A percentile compares a stretch with the other conserved stretches of the same genome.
Conservation (phyloP, 2,113 vertebrate genomes). For the Trichechus manatus region DNA sequence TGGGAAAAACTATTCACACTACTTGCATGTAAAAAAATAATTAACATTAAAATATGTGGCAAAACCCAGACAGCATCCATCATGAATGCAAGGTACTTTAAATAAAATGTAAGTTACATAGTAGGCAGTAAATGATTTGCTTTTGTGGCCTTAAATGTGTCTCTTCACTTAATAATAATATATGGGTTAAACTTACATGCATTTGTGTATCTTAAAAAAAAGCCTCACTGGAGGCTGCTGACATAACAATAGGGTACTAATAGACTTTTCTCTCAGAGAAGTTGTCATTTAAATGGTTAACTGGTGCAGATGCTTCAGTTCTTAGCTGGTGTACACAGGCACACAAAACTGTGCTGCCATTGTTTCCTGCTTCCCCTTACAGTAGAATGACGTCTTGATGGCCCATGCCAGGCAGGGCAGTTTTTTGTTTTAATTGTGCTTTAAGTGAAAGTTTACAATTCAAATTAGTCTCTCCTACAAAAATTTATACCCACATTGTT, state of each 20-base stretch:
- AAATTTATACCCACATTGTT: too few species aligned
- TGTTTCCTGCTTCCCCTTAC: not conserved
- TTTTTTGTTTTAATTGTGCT: not conserved
- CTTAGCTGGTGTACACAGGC: not conserved
- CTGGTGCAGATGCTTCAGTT: not conserved
- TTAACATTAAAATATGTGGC: slow-evolving; percentile 65
- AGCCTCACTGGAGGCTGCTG: not conserved
- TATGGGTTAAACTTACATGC: slow-evolving; percentile 24
- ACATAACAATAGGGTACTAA: not conserved
- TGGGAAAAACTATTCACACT: slow-evolving; percentile 56
- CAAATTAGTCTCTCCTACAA: too few species aligned
- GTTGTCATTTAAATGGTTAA: not conserved
- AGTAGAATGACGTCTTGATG: not conserved
- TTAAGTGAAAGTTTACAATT: too few species aligned
- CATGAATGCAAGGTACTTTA: slow-evolving; percentile 70
- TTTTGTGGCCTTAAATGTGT: slow-evolving; percentile 76
- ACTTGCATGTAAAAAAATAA: slow-evolving; percentile 76
- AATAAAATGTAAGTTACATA: slow-evolving; percentile 76
- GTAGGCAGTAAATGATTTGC: slow-evolving; percentile 72
- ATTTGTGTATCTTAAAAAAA: slow-evolving; percentile 14
- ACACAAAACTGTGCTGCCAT: not conserved
- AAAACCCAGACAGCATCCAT: slow-evolving; percentile 58
- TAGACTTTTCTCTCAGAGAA: not conserved
- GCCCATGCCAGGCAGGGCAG: not conserved
- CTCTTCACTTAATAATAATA: slow-evolving; percentile 39